Evolutionary conservation across 1,140 invertebrate genomes (phyloP).

Genomic region (Reticulitermes speratus): DNA sequence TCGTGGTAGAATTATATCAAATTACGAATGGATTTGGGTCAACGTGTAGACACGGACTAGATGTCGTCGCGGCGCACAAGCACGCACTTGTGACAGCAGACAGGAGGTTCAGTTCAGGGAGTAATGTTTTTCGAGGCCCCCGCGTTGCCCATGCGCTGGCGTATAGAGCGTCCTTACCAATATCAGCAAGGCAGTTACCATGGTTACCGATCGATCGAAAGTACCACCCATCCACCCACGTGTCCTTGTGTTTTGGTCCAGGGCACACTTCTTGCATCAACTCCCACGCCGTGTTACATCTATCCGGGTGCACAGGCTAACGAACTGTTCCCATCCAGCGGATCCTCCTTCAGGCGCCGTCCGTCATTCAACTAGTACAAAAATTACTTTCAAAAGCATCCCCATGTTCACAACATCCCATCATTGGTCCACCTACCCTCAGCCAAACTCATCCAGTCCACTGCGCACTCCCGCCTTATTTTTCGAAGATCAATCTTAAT

Average conservation of each 20-base stretch:
- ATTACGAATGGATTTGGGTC: not conserved
- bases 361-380: too few species aligned
- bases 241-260: slow-evolving; percentile 22
- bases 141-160: not conserved
- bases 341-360: too few species aligned
- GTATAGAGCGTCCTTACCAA: not conserved
- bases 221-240: slow-evolving; percentile 7
- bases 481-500: too few species aligned
- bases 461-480: too few species aligned
- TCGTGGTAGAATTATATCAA: not conserved
- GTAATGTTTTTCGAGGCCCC: too few species aligned
- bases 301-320: not conserved
- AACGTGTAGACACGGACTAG: not conserved
- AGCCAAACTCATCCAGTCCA: too few species aligned
- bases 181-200: slow-evolving; percentile 23
- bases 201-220: not conserved
- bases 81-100: not conserved
- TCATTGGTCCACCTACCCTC: too few species aligned
- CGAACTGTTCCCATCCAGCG: not conserved
- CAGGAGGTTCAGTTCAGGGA: not conserved
- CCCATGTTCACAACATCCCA: too few species aligned
- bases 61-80: not conserved
- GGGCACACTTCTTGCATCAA: slow-evolving; percentile 18
- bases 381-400: too few species aligned
- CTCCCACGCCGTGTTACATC: not conserved